Conservation (phyloP, 2,113 vertebrate genomes). For the Porphyrio hochstetteri region DNA sequence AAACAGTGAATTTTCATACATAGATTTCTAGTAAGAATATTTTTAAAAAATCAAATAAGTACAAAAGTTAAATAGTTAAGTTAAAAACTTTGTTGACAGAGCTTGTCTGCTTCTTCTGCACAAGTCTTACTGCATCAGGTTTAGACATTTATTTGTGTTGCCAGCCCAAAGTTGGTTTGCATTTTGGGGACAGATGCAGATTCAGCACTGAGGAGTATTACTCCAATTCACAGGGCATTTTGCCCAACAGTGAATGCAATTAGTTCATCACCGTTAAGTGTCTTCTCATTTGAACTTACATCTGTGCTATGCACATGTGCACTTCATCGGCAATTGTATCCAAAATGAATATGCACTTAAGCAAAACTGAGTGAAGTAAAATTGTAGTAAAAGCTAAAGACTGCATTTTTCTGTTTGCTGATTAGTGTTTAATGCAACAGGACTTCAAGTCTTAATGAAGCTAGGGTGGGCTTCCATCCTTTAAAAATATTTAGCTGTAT, state of each 20-base stretch:
- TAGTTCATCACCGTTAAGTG: not conserved
- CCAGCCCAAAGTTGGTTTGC: accelerated
- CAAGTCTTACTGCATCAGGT: not conserved
- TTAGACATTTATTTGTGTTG: not conserved
- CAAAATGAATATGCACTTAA: not conserved
- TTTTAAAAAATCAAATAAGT: not conserved
- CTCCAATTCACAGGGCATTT: not conserved
- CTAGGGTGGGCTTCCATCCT: not conserved
- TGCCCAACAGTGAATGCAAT: accelerated
- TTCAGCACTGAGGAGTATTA: not conserved
- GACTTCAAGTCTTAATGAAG: not conserved
- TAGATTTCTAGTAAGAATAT: not conserved
- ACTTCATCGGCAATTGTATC: not conserved
- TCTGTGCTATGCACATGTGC: not conserved
- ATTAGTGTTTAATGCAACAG: not conserved
- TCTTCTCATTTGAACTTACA: not conserved
- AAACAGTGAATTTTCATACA: not conserved
- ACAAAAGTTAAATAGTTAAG: not conserved
- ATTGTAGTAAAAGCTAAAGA: not conserved
- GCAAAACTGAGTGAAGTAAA: not conserved
- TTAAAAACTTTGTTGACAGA: not conserved
- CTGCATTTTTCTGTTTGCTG: not conserved
- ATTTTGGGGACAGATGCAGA: not conserved
- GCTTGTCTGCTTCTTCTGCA: not conserved
- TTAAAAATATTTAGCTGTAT: not conserved